Base-by-base conservation (phyloP, 2,797 vertebrate species). In the Antennarius maculatus region DNA sequence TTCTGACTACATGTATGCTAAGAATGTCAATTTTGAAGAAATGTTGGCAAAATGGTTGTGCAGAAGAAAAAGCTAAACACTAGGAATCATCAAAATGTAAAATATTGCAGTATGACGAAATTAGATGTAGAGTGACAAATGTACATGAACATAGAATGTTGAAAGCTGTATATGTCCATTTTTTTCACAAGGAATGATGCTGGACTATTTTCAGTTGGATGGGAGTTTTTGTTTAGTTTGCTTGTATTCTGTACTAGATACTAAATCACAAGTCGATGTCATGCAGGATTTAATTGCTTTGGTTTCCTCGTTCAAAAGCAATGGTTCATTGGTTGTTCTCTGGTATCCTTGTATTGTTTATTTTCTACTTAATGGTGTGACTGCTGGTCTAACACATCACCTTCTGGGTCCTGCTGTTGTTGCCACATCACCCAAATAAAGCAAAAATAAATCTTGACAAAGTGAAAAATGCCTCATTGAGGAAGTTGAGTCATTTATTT, bases 261-360 rank as follows among this genome's bases (percentile, higher is more conserved):
- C 55, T 84, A 84, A 81, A 61, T 74, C 59, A 66, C 65, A 59
- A 74, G 60, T 91, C 83, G 84, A 23, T 23, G 84, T 89, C 80
- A 76, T 83, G 83, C 88, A 88, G 87, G 90, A 89, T 91, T 87
- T 92, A 65, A 84, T 80, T 82, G 83, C 7, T 90, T 83, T 79
- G 77, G 84, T 81, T 88, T 86, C 79, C 79, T 85, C 70, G 71
- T 88, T 86, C 69, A 70, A 56, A 86, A 85, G 71, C 82, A 64
- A 57, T 61, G 66, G 48, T 82, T 53, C 3, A 55, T 79, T 65
- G 67, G 62, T 77, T 69, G 74, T 86, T 86, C 78, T 84, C 74
- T 82, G 64, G 74, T 85, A 87, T 78, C 69, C 47, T 74, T 72
- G 79, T 85, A 77, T 82, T 79, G 73, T 67, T 71, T 67, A 34